Evolutionary conservation across 2,888 invertebrate species (phyloP), one percentile per base, ranked within the genome.

Genomic region (Sympetrum striolatum): DNA sequence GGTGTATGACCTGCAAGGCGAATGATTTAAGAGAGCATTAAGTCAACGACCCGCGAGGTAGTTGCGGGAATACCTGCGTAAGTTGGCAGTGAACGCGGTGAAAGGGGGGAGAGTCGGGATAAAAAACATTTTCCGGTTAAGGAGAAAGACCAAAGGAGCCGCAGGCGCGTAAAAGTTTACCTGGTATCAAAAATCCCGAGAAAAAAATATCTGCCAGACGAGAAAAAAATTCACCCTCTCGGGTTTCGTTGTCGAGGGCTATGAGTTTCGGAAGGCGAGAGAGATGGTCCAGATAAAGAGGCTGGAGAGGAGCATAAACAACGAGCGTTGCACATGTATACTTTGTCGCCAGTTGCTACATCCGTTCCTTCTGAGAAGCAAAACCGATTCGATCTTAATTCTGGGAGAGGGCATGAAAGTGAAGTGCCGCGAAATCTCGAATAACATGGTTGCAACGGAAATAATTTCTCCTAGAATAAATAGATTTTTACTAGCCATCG

Each of bases 11-110:
- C 58, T 58, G 5, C 53, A 58, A 48, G 35, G 58, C 58, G 82
- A 58, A 58, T 86, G 86, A 86, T 86, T 60, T 64, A 86, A 86
- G 86, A 86, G 86, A 35, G 37, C 35, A 64, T 12, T 22, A 86
- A 64, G 86, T 64, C 37, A 37, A 58, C 86, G 64, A 86, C 60
- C 37, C 22, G 73, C 73, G 14, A 14, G 10, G 73, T 14, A 14
- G 73, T 31, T 31, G 73, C 22, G 25, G 73, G 73, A 73, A 73
- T 73, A 73, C 37, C 86, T 22, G 3, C 22, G 18, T 39, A 53
- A 31, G 60, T 60, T 12, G 22, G 86, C 25, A 31, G 82, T 22
- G 73, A 31, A 31, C 73, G 31, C 73, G 15, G 25, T 73, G 31
- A 31, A 18, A 73, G 73, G 31, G n/a, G 37, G 35, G 35, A 22